phyloP scores from a whole-genome alignment of 1,140 invertebrate species.

The Cydia fagiglandana region DNA sequence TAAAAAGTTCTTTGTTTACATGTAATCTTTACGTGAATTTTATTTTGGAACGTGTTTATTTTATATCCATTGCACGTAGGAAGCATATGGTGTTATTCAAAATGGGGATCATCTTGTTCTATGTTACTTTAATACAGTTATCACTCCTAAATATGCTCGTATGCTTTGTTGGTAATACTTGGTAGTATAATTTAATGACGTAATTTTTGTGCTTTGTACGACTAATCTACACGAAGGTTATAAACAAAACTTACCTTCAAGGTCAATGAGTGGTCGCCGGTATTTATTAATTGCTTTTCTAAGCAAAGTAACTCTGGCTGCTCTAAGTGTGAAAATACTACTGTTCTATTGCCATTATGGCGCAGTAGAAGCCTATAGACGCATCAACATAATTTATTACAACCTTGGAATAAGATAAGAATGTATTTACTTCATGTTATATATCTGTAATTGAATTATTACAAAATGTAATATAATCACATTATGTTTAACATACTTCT shows the following conservation, averaged over 20 bases:
- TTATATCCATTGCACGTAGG: neutral
- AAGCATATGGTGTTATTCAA: constrained; percentile 11
- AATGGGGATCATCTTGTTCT: neutral
- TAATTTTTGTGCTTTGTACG: neutral
- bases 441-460: neutral
- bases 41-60: neutral
- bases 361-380: neutral
- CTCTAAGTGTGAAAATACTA: neutral
- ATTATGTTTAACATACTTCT: no score
- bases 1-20: constrained; percentile 43
- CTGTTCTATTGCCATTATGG: neutral
- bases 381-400: neutral
- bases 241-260: constrained; percentile 60
- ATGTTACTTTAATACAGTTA: neutral
- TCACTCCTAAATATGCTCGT: neutral
- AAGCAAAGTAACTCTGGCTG: neutral
- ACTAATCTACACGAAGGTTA: constrained; percentile 44
- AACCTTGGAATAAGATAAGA: neutral
- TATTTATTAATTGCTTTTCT: constrained; percentile 10
- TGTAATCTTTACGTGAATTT: constrained; percentile 13
- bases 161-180: neutral
- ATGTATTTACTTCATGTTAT: neutral
- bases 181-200: constrained; percentile 1
- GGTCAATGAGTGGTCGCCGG: constrained; percentile 42
- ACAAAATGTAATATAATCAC: no score